Evolutionary conservation across 2,797 vertebrate genomes (phyloP).

Genomic region (Austrolebias charrua): DNA sequence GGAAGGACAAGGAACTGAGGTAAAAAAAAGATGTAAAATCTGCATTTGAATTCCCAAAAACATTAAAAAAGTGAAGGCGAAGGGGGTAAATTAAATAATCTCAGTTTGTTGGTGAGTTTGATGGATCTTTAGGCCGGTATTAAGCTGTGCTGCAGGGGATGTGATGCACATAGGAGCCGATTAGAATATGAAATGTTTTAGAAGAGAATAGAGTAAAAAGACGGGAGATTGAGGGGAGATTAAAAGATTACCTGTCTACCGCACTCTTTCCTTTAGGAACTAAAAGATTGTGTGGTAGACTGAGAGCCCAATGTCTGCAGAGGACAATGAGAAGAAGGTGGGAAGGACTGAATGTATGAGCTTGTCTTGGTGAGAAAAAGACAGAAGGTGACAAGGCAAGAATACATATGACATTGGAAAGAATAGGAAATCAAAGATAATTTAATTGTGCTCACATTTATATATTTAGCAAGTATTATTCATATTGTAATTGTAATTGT

Average conservation of each 20-base stretch:
- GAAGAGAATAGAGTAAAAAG: slow-evolving; percentile 67
- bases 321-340: slow-evolving; percentile 54
- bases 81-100: slow-evolving; percentile 73
- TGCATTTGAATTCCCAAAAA: slow-evolving; percentile 64
- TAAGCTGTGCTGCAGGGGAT: slow-evolving; percentile 54
- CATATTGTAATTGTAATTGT: too few species aligned
- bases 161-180: slow-evolving; percentile 52
- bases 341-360: slow-evolving; percentile 28
- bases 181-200: slow-evolving; percentile 81
- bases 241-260: slow-evolving; percentile 79
- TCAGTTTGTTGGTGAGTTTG: slow-evolving; percentile 75
- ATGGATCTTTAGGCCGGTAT: slow-evolving; percentile 72
- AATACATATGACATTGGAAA: slow-evolving; percentile 23
- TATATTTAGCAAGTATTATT: too few species aligned
- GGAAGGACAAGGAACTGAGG: slow-evolving; percentile 36
- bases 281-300: slow-evolving; percentile 49
- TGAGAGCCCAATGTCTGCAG: slow-evolving; percentile 37
- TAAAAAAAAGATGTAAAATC: slow-evolving; percentile 58
- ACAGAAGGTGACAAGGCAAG: slow-evolving; percentile 22
- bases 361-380: slow-evolving; percentile 26
- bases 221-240: slow-evolving; percentile 73
- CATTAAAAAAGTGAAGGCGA: slow-evolving; percentile 12
- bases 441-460: not conserved
- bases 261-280: slow-evolving; percentile 69
- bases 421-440: not conserved